These are phyloP conservation scores for Anabas testudineus DNA, from an alignment of 2,797 vertebrate genomes.

Conservation along the genomic window DNA sequence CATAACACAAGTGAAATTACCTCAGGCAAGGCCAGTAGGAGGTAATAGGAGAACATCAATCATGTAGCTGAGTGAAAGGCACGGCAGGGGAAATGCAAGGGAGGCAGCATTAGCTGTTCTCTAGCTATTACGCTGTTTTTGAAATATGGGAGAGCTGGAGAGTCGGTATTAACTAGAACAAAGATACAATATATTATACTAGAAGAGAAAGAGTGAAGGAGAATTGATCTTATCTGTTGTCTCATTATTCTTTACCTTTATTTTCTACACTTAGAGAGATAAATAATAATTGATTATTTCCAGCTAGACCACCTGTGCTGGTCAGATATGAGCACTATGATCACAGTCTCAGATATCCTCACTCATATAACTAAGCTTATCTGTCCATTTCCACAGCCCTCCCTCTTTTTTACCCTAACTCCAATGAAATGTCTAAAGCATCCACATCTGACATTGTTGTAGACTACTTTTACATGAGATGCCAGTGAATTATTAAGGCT, in stretches of 20 bases:
- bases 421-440: too few species aligned
- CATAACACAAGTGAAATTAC: conserved; percentile 37
- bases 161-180: not conserved
- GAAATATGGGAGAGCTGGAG: conserved; percentile 15
- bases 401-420: too few species aligned
- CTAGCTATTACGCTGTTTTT: not conserved
- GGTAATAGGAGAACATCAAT: conserved; percentile 54
- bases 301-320: not conserved
- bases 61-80: conserved; percentile 29
- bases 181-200: not conserved
- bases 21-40: conserved; percentile 37
- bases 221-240: too few species aligned
- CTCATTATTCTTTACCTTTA: not conserved
- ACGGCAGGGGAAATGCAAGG: conserved; percentile 17
- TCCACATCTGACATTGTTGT: too few species aligned
- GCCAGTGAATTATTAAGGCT: too few species aligned
- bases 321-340: too few species aligned
- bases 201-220: too few species aligned
- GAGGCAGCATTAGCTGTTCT: conserved; percentile 11
- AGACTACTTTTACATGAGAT: too few species aligned
- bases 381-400: too few species aligned
- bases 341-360: not conserved
- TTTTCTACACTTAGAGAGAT: not conserved
- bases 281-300: not conserved
- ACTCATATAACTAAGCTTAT: too few species aligned